Percentiles rank a stretch among this genome's conserved stretches.
Evolutionary conservation across 2,797 vertebrate genomes (phyloP).

Genomic region (Masticophis lateralis): DNA sequence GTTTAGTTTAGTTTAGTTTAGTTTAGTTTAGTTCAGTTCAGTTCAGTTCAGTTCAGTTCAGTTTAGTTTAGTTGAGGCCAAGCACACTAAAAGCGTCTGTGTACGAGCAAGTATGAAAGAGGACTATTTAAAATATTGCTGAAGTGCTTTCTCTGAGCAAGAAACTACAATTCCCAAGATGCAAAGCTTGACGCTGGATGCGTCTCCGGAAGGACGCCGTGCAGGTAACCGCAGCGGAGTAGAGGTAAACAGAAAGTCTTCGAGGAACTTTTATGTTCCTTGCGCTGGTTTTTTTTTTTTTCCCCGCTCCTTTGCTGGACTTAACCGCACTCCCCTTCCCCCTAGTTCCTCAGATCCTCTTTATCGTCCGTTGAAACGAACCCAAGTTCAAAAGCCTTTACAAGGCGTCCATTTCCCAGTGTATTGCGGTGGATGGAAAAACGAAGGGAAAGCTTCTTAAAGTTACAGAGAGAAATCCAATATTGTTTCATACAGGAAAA

Average conservation of each 20-base stretch:
- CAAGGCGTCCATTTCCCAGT: not conserved
- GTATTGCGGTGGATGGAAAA: not conserved
- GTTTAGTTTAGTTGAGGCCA: too few relatives aligned
- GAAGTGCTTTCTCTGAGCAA: fast-evolving
- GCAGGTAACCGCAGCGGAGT: fast-evolving
- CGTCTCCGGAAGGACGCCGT: not conserved
- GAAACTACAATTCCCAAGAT: constrained; percentile 18
- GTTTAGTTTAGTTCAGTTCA: too few relatives aligned
- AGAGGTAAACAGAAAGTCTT: not conserved
- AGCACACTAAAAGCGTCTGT: not conserved
- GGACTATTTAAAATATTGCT: not conserved
- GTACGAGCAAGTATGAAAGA: not conserved
- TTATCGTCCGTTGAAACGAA: not conserved
- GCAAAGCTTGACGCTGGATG: not conserved
- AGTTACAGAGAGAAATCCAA: not conserved
- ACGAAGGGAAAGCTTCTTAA: not conserved
- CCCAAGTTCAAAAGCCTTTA: not conserved
- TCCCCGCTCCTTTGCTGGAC: too few relatives aligned
- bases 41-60: too few relatives aligned
- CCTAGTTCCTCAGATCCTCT: too few relatives aligned
- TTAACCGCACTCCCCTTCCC: not conserved
- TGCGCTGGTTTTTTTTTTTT: too few relatives aligned
- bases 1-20: not conserved
- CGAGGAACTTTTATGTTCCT: not conserved
- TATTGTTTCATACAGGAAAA: not conserved